Evolutionary conservation across 2,797 vertebrate genomes (phyloP).

Genomic region (Rhadinocentrus ornatus): DNA sequence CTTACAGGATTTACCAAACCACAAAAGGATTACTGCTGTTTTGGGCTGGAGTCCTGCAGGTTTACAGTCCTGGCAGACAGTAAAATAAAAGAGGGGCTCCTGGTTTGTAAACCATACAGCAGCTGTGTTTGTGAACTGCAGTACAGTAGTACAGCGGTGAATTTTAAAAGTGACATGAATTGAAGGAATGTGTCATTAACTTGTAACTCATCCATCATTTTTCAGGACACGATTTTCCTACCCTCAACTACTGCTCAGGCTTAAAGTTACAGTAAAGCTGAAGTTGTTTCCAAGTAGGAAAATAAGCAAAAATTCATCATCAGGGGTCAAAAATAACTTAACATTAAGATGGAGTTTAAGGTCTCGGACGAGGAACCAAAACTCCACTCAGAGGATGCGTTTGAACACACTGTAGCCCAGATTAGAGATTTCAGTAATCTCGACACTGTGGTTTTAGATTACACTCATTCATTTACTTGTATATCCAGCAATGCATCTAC

Average conservation of each 20-base stretch:
- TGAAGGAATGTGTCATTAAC: too few species aligned
- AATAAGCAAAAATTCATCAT: not conserved
- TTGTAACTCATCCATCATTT: not conserved
- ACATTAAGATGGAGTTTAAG: not conserved
- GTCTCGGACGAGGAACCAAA: slow-evolving; percentile 28
- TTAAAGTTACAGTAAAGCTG: not conserved
- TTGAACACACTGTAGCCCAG: slow-evolving; percentile 52
- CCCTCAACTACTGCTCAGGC: too few species aligned
- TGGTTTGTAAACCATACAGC: not conserved
- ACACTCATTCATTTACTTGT: slow-evolving; percentile 49
- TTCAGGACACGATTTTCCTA: not conserved
- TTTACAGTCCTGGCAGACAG: not conserved
- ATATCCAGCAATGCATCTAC: slow-evolving; percentile 6
- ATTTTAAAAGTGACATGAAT: not conserved
- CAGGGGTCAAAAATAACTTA: not conserved
- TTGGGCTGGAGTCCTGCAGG: not conserved
- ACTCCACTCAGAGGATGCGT: slow-evolving; percentile 49
- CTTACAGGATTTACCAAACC: slow-evolving; percentile 12
- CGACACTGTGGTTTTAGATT: slow-evolving; percentile 70
- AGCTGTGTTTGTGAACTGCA: not conserved
- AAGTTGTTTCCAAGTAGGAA: not conserved
- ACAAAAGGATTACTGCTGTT: slow-evolving; percentile 6
- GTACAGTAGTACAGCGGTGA: not conserved
- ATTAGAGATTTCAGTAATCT: slow-evolving; percentile 76
- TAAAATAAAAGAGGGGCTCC: not conserved